Conservation (phyloP, 1,140 invertebrate genomes). For the Artemia franciscana region DNA sequence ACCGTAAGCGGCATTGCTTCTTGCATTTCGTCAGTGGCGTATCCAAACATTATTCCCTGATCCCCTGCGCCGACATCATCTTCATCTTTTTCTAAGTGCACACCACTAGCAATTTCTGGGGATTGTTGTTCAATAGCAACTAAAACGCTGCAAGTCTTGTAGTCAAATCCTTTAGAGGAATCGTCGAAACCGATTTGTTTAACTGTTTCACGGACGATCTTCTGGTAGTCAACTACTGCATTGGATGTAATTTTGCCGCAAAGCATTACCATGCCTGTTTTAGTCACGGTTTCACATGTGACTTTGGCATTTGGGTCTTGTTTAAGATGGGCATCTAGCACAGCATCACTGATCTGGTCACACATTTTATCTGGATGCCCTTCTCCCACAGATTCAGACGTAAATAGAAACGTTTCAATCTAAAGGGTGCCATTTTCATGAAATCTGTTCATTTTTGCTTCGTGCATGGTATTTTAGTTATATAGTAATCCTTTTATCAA, state of each 20-base stretch:
- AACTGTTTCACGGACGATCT: constrained; percentile 80
- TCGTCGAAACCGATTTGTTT: constrained; percentile 96
- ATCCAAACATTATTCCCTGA: constrained; percentile 59
- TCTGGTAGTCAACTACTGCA: constrained; percentile 87
- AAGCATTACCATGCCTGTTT: constrained; percentile 38
- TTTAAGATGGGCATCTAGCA: constrained; percentile 84
- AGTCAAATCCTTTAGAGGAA: constrained; percentile 84
- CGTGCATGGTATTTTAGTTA: no score
- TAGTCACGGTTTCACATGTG: constrained; percentile 66
- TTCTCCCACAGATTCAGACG: constrained; percentile 95
- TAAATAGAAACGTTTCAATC: constrained; percentile 80
- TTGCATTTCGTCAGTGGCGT: constrained; percentile 90
- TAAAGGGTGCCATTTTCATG: constrained; percentile 27
- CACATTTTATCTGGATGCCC: constrained; percentile 99
- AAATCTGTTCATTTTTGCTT: neutral
- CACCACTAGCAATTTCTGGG: constrained; percentile 86
- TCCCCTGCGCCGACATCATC: constrained; percentile 89
- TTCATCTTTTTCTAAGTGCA: constrained; percentile 72
- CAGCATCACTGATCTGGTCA: constrained; percentile 96
- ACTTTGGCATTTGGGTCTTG: constrained; percentile 97
- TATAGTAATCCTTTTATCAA: no score
- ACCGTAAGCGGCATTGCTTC: constrained; percentile 96
- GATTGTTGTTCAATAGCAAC: constrained; percentile 94
- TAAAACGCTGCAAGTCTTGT: constrained; percentile 93
- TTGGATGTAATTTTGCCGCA: constrained; percentile 72